Evolutionary conservation across 2,888 invertebrate species (phyloP), one percentile per base, ranked within the genome.

Genomic region (Drosophila recens): DNA sequence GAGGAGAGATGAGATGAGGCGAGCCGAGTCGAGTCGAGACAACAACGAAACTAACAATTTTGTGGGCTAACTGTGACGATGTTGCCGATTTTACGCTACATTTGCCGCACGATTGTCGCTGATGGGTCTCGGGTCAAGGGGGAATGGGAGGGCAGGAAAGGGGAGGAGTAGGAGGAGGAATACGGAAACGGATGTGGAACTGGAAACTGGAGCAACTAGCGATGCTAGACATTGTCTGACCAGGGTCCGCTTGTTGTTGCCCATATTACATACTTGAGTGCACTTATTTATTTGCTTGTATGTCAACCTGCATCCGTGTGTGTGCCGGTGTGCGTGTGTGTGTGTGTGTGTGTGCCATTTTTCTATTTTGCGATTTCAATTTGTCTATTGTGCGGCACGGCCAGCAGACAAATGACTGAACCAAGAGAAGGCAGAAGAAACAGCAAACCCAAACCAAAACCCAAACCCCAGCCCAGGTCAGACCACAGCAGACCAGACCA

Each of bases 221-320:
- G 74, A 40, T 57, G 58, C 68, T 33, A 73, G 72, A 80, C 80
- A 82, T 68, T 79, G 80, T 82, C 82, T 82, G 82, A 82, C 82
- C 82, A 72, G 61, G 72, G 67, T 56, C 69, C 51, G 70, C 43
- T 67, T 46, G 51, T 51, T 63, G 48, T 69, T 82, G 80, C 71
- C 73, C 86, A 76, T 87, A 88, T 88, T 88, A 88, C 88, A 88
- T 87, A 88, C 82, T 87, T 86, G 87, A 88, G 86, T 88, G 88
- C 88, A 88, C 81, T 84, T 87, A 81, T 86, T 85, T 84, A 84
- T 84, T 84, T 83, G 86, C 81, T 82, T 79, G 81, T 83, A 76
- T 78, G 85, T 85, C 84, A 85, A 86, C 79, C 78, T 81, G 83
- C 70, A 72, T 57, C 54, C 65, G 49, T 53, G 33, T 43, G 23